phyloP scores from a whole-genome alignment of 2,113 vertebrate species.

The Scolopax mira region DNA sequence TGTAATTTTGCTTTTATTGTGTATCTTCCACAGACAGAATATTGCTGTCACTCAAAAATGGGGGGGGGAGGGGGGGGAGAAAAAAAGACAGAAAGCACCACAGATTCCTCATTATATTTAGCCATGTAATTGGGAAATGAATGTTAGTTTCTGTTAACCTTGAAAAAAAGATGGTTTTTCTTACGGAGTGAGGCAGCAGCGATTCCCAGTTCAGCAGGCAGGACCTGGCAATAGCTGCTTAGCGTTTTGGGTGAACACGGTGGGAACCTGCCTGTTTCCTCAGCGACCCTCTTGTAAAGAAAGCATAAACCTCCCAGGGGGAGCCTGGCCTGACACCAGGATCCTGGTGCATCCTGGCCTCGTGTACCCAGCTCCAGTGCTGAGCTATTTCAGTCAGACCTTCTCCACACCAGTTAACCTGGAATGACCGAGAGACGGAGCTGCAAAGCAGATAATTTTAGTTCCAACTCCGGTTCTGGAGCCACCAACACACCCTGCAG shows the following conservation, averaged over 20 bases:
- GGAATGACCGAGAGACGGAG: neutral
- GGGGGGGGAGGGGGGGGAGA: too few species aligned
- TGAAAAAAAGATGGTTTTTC: neutral
- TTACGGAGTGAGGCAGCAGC: neutral
- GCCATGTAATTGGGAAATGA: slow-evolving; percentile 40
- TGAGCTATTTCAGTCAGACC: neutral
- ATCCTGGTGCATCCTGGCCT: too few species aligned
- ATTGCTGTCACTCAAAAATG: slow-evolving; percentile 60
- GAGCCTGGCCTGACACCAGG: too few species aligned
- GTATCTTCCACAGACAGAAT: slow-evolving; percentile 44
- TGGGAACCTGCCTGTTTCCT: neutral
- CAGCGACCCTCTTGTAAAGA: neutral
- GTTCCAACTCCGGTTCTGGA: slow-evolving; percentile 9
- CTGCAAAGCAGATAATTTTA: neutral
- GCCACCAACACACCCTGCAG: neutral
- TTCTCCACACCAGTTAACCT: neutral
- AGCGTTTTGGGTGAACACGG: neutral
- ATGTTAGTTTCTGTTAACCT: slow-evolving; percentile 36
- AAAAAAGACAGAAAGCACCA: neutral
- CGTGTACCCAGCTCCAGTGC: neutral
- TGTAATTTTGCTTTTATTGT: slow-evolving; percentile 72
- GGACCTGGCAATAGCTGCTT: neutral
- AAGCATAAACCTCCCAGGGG: neutral
- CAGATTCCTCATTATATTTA: slow-evolving; percentile 43
- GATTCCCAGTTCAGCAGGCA: neutral